Base-by-base conservation (phyloP, 2,797 vertebrate species). In the Octomys mimax region DNA sequence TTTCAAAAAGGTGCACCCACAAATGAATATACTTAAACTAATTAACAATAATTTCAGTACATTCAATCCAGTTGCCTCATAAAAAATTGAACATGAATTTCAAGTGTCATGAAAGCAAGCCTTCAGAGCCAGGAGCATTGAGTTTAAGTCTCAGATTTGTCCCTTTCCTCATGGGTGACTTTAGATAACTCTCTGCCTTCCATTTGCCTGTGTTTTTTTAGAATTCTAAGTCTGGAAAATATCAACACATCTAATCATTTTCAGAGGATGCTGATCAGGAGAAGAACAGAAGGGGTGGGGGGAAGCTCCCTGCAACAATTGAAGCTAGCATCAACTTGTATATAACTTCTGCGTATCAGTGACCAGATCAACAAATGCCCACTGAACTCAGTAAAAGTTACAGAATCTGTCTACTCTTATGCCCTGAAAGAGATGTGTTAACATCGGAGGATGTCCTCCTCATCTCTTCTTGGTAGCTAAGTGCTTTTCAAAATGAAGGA, bases 401-500 rank as follows among this genome's bases (percentile, higher is more conserved):
- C 52, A 88, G 93, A 92, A 93, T 88, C 86, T 46, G 31, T 90
- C 94, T 92, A 6, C 46, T 78, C 18, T 90, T 52, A 73, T 68
- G 54, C 62, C 1, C 0, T 49, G 82, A 77, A 89, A 93, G 81
- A 96, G 89, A 90, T 19, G 62, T 2, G 5, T 66, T 54, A 73
- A 64, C 70, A 85, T 91, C 79, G 71, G 31, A 59, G 42, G 87
- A 12, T 54, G 21, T 52, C 28, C 13, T 88, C 92, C 54, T n/a
- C 36, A 54, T 90, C 39, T 92, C 31, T 46, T 96, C 52, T 64
- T 57, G 75, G 82, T 77, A 87, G 86, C 66, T 36, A 86, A 95
- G 39, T 70, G 80, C 42, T 88, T 96, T 95, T 93, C 92, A 94
- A 82, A 92, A 86, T 66, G 61, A 97, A 96, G 46, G 36, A 59